Conservation (phyloP, 2,888 invertebrate genomes). For the Ecdyonurus torrentis region DNA sequence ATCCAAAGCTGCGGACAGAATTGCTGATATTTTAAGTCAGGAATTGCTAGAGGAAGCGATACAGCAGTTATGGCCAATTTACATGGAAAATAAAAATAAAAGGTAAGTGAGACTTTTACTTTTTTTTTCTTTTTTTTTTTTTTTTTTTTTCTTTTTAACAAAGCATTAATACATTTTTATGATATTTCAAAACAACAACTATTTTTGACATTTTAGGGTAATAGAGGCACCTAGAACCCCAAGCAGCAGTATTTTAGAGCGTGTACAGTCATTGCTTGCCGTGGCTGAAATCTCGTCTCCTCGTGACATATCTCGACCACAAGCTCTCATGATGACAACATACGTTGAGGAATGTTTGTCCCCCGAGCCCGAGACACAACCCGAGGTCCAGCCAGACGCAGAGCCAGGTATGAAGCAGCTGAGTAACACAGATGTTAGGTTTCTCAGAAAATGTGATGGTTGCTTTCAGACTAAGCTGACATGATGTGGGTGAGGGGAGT, state of each 20-base stretch:
- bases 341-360: constrained; percentile 13
- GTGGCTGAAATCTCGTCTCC: constrained; percentile 9
- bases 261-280: constrained; percentile 12
- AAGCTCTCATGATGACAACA: constrained; percentile 16
- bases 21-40: background rate
- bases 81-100: background rate
- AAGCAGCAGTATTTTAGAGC: background rate
- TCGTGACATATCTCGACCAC: constrained; percentile 12
- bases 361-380: constrained; percentile 11
- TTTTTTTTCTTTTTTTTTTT: no score
- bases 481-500: background rate
- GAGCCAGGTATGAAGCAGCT: no score
- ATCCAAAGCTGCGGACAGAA: background rate
- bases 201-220: background rate
- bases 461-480: background rate
- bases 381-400: no score
- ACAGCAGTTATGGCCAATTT: background rate
- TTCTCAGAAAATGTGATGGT: background rate
- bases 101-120: no score
- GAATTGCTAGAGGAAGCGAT: background rate
- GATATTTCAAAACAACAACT: background rate
- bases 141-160: no score
- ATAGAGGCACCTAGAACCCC: background rate
- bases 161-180: no score
- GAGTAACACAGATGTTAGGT: background rate